Evolutionary conservation across 2,113 vertebrate genomes (phyloP).

Genomic region (Colinus virginianus): DNA sequence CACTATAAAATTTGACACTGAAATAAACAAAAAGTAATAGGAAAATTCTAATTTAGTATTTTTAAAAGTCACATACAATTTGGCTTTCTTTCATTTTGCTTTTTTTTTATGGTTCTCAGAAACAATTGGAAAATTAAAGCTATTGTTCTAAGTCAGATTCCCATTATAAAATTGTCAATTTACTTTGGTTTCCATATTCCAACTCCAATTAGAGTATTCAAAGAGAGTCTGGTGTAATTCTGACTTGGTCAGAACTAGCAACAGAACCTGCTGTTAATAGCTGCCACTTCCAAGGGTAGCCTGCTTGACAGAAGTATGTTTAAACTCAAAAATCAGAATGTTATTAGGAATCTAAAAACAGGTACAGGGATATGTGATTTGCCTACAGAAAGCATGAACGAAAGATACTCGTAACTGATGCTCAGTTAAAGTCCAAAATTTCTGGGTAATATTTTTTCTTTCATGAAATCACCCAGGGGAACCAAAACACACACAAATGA

Average conservation of each 20-base stretch:
- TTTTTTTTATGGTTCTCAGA: not conserved
- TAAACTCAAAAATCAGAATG: not conserved
- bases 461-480: not conserved
- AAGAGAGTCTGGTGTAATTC: not conserved
- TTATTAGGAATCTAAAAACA: not conserved
- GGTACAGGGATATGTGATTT: not conserved
- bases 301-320: not conserved
- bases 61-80: not conserved
- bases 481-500: not conserved
- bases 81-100: not conserved
- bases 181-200: not conserved
- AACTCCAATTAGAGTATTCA: not conserved
- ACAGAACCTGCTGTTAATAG: not conserved
- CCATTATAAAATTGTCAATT: not conserved
- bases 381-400: not conserved
- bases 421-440: not conserved
- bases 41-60: not conserved
- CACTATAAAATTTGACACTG: not conserved
- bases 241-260: not conserved
- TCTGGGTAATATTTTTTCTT: not conserved
- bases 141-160: not conserved
- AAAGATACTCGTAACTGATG: not conserved
- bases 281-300: not conserved
- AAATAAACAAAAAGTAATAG: constrained; percentile 11
- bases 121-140: not conserved